Conservation (phyloP, 2,113 vertebrate genomes). For the Tetrax tetrax region DNA sequence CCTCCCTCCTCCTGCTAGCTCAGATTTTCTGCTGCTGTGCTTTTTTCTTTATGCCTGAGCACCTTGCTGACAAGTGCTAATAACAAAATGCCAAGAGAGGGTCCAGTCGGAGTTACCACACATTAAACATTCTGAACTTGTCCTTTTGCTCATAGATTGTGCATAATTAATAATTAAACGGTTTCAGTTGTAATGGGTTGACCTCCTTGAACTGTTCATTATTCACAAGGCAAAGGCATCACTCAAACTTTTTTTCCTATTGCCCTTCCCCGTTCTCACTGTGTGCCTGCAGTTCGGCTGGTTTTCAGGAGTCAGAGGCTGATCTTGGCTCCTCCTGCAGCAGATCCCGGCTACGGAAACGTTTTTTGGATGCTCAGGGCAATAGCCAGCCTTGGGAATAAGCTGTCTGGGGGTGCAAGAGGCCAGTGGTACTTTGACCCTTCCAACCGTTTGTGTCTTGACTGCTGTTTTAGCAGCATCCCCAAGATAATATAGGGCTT, state of each 20-base stretch:
- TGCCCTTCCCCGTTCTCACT: slow-evolving; percentile 77
- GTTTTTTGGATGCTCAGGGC: background rate
- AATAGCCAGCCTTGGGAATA: background rate
- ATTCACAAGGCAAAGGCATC: slow-evolving; percentile 91
- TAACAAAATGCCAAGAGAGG: slow-evolving; percentile 80
- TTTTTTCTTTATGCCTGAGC: slow-evolving; percentile 80
- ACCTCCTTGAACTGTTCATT: slow-evolving; percentile 94
- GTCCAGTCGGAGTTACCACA: slow-evolving; percentile 74
- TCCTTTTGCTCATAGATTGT: slow-evolving; percentile 91
- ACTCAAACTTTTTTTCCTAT: slow-evolving; percentile 83
- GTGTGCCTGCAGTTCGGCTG: slow-evolving; percentile 60
- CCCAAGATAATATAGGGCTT: fast-evolving
- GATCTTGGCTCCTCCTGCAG: background rate
- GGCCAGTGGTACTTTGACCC: background rate
- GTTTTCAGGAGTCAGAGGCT: slow-evolving; percentile 45
- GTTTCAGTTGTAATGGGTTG: slow-evolving; percentile 91
- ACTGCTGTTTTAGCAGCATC: background rate
- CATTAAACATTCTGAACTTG: slow-evolving; percentile 87
- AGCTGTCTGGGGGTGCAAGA: background rate
- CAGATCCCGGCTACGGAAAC: background rate
- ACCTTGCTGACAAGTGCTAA: slow-evolving; percentile 84
- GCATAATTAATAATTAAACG: slow-evolving; percentile 98
- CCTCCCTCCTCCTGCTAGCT: background rate
- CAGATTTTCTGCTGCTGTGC: slow-evolving; percentile 66
- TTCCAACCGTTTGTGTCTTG: background rate